Percentiles rank a stretch among this genome's conserved stretches.
Conservation (phyloP, 1,140 invertebrate genomes). For the Brachionus angularis region DNA sequence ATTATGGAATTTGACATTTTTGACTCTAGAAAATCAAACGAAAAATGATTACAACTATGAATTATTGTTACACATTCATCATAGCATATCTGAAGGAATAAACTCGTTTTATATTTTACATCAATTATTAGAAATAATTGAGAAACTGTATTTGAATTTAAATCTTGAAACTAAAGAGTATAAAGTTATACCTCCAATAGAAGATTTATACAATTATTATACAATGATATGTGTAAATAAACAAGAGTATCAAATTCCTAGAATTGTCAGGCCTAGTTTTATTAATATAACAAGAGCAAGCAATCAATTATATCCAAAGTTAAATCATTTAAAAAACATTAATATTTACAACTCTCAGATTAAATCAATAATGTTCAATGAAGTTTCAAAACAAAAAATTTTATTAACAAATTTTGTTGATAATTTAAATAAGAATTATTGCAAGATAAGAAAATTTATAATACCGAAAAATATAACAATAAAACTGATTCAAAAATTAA, state of each 20-base stretch:
- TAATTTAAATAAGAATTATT: neutral
- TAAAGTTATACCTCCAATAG: neutral
- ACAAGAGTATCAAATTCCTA: too few relatives aligned
- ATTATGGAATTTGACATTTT: neutral
- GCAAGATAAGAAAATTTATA: neutral
- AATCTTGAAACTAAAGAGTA: neutral
- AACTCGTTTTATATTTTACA: constrained; percentile 4
- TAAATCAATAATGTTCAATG: too few relatives aligned
- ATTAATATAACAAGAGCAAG: too few relatives aligned
- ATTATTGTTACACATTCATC: neutral
- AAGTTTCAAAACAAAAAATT: neutral
- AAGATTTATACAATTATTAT: neutral
- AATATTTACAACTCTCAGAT: too few relatives aligned
- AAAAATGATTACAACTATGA: neutral
- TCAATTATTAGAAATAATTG: neutral
- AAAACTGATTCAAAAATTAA: constrained; percentile 11
- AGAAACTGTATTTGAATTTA: neutral
- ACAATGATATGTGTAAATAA: too few relatives aligned
- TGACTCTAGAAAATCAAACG: neutral
- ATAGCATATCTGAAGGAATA: neutral
- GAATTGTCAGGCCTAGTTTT: too few relatives aligned
- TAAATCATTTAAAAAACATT: too few relatives aligned
- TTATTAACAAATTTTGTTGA: neutral
- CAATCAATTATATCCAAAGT: too few relatives aligned
- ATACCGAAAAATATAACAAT: neutral